These are phyloP conservation scores for Pelodytes ibericus DNA, from an alignment of 2,797 vertebrate genomes.

Conservation along the genomic window DNA sequence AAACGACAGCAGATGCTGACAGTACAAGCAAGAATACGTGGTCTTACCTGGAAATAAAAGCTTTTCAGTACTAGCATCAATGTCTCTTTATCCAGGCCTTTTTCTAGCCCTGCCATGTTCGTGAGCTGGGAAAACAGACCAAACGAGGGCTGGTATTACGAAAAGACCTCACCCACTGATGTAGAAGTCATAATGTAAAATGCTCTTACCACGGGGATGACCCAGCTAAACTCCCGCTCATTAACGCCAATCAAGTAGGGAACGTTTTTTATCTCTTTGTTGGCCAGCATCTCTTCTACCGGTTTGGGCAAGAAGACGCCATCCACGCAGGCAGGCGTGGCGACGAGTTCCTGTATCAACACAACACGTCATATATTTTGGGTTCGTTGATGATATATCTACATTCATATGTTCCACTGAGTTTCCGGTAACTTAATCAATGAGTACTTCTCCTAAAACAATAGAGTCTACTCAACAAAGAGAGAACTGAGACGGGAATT, in stretches of 20 bases:
- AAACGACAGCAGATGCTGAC: background rate
- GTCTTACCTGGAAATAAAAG: constrained; percentile 10
- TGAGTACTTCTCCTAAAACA: no score
- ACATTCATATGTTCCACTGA: no score
- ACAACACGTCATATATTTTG: no score
- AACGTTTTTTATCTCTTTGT: constrained; percentile 22
- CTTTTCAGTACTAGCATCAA: background rate
- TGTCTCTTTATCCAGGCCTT: constrained; percentile 18
- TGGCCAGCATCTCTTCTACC: constrained; percentile 33
- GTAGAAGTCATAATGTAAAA: no score
- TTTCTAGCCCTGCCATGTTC: background rate
- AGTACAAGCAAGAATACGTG: background rate
- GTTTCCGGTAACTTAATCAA: no score
- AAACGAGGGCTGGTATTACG: no score
- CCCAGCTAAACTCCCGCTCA: constrained; percentile 34
- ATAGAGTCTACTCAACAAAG: no score
- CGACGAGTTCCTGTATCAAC: no score
- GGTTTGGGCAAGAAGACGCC: constrained; percentile 49
- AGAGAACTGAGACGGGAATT: no score
- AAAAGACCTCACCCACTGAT: no score
- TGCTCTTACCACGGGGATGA: constrained; percentile 17
- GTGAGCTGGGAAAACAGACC: background rate
- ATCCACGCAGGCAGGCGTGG: constrained; percentile 5
- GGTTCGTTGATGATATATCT: no score
- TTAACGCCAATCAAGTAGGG: constrained; percentile 47